Percentiles rank a stretch among this genome's conserved stretches.
Evolutionary conservation across 1,140 invertebrate species (phyloP).

Genomic region (Nephila pilipes): DNA sequence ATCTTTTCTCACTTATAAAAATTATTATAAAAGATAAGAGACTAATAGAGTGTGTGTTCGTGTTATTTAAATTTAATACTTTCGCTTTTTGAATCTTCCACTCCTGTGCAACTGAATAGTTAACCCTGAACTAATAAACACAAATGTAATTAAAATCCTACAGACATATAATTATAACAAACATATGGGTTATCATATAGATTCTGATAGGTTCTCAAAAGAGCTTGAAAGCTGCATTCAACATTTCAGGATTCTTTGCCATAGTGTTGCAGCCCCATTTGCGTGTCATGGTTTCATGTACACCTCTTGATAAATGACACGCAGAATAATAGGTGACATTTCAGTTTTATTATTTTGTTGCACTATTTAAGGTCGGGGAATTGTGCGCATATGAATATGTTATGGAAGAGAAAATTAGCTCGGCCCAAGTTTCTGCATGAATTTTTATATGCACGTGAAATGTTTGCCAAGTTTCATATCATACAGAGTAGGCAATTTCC

Average conservation of each 20-base stretch:
- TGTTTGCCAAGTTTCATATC: neutral
- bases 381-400: neutral
- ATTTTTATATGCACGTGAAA: slow-evolving; percentile 10
- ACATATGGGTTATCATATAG: no score
- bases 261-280: neutral
- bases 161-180: no score
- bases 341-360: slow-evolving; percentile 9
- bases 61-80: no score
- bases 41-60: no score
- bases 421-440: neutral
- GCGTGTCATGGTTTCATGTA: slow-evolving; percentile 23
- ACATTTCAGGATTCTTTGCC: neutral
- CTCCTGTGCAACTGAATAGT: no score
- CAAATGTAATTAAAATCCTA: no score
- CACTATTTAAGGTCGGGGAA: neutral
- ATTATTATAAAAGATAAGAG: no score
- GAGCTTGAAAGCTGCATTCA: neutral
- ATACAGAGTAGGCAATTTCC: neutral
- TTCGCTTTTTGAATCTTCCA: no score
- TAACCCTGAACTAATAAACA: no score
- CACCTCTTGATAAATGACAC: slow-evolving; percentile 10
- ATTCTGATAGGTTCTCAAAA: neutral
- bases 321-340: neutral
- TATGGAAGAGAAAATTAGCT: neutral
- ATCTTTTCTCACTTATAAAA: no score